A percentile compares a stretch with the other conserved stretches of the same genome.
Conservation (phyloP, 1,140 invertebrate species). For the Argopecten irradians region DNA sequence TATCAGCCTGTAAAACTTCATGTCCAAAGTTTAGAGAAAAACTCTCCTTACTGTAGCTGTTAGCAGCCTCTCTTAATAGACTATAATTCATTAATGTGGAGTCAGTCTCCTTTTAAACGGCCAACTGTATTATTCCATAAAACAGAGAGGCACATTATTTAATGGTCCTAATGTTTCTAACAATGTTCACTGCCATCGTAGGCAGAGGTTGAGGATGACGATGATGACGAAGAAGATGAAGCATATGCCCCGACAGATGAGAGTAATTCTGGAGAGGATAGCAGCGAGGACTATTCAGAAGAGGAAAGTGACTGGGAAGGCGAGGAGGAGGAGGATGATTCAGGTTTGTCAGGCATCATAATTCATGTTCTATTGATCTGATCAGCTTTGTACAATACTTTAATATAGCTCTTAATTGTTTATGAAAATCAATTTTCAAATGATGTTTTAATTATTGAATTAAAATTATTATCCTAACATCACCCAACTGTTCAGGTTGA, state of each 20-base stretch:
- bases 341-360: conserved; percentile 59
- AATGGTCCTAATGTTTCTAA: neutral
- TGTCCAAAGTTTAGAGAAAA: neutral
- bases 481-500: too few relatives aligned
- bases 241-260: conserved; percentile 75
- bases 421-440: too few relatives aligned
- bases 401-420: too few relatives aligned
- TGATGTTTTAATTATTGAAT: too few relatives aligned
- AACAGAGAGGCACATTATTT: neutral
- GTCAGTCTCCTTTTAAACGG: too few relatives aligned
- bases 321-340: conserved; percentile 72
- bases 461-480: too few relatives aligned
- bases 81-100: too few relatives aligned
- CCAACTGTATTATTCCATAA: too few relatives aligned
- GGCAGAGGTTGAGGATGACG: conserved; percentile 70
- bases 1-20: neutral
- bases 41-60: neutral
- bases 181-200: conserved; percentile 28
- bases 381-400: too few relatives aligned
- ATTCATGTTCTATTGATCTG: too few relatives aligned
- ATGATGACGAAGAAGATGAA: conserved; percentile 86
- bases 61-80: neutral
- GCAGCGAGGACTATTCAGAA: conserved; percentile 82
- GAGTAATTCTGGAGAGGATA: conserved; percentile 78
- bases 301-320: conserved; percentile 73